Percentiles rank a stretch among this genome's conserved stretches.
These are phyloP conservation scores for Holocentrus rufus DNA, from an alignment of 2,797 vertebrate species.

Conservation along the genomic window DNA sequence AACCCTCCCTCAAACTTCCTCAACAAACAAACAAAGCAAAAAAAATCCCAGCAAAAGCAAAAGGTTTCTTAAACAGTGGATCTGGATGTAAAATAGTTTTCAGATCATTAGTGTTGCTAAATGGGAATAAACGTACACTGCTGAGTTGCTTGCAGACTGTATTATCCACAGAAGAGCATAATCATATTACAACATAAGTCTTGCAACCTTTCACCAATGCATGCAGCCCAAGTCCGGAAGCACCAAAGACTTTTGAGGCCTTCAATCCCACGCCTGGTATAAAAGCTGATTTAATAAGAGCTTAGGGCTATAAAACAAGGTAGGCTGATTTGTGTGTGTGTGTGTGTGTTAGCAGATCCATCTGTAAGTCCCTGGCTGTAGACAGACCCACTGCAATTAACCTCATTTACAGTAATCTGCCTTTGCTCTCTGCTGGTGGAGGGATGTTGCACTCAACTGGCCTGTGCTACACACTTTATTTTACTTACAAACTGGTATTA, in stretches of 20 bases:
- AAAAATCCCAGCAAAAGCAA: no score
- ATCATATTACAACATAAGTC: background rate
- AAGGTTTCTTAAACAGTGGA: conserved; percentile 16
- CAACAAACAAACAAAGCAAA: no score
- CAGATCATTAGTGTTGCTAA: background rate
- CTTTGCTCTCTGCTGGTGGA: conserved; percentile 37
- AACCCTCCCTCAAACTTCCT: no score
- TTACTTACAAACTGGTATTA: conserved; percentile 17
- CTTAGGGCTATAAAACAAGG: conserved; percentile 48
- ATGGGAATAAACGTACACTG: background rate
- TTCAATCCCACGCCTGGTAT: conserved; percentile 6
- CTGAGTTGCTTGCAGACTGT: background rate
- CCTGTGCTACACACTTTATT: conserved; percentile 11
- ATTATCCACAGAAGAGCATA: background rate
- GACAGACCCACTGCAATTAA: conserved; percentile 73
- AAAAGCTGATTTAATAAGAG: conserved; percentile 52
- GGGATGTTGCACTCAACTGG: conserved; percentile 26
- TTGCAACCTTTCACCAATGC: conserved; percentile 7
- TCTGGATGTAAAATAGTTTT: background rate
- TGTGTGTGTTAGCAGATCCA: background rate
- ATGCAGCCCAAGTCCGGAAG: conserved; percentile 17
- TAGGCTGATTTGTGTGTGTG: conserved; percentile 49
- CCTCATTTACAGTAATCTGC: conserved; percentile 69
- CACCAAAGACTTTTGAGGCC: conserved; percentile 31
- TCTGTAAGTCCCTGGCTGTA: conserved; percentile 49